A percentile compares a stretch with the other conserved stretches of the same genome.
Evolutionary conservation across 2,113 vertebrate genomes (phyloP).

Genomic region (Oryzias curvinotus): DNA sequence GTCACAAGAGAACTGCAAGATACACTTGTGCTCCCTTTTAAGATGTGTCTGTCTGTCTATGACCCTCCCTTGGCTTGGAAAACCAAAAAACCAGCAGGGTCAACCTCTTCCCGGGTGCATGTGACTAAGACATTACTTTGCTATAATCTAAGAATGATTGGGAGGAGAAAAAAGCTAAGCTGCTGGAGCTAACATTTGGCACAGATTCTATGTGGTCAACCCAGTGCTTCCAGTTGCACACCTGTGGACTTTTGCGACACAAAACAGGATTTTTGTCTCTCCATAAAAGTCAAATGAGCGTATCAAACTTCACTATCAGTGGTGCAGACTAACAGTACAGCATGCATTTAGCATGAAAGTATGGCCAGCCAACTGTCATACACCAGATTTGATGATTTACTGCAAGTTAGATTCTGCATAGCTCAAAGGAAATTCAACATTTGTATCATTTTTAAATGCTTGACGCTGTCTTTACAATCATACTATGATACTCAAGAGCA

Average conservation of each 20-base stretch:
- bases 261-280: constrained; percentile 15
- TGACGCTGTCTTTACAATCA: constrained; percentile 52
- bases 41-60: no score
- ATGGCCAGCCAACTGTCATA: constrained; percentile 30
- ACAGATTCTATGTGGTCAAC: constrained; percentile 24
- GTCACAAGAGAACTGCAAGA: no score
- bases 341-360: constrained; percentile 22
- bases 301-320: constrained; percentile 14
- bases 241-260: constrained; percentile 2
- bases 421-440: constrained; percentile 52
- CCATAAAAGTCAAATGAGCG: constrained; percentile 7
- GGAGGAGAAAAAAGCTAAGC: constrained; percentile 34
- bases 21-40: no score
- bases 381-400: constrained; percentile 54
- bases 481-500: constrained; percentile 39
- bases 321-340: background rate
- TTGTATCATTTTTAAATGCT: constrained; percentile 52
- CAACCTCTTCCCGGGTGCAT: no score
- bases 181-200: constrained; percentile 35
- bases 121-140: no score
- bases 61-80: no score
- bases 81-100: no score
- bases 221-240: constrained; percentile 20
- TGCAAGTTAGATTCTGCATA: constrained; percentile 33
- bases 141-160: constrained; percentile 29